Conservation (phyloP, 2,797 vertebrate species). For the Pangasius larnaudii region DNA sequence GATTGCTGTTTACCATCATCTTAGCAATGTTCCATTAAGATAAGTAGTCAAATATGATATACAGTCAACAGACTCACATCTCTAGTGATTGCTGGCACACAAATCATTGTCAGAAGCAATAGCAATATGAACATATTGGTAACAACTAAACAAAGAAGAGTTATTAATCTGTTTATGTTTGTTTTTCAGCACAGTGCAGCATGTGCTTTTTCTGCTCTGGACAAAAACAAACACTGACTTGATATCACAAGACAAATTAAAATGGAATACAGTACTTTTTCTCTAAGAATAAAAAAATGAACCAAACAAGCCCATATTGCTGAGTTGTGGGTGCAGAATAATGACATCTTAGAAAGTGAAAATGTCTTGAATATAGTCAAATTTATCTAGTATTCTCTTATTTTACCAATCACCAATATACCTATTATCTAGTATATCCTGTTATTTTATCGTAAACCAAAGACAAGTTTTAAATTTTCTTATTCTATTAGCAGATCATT, state of each 20-base stretch:
- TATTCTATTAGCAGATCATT: background rate
- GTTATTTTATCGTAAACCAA: background rate
- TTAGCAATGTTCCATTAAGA: slow-evolving; percentile 13
- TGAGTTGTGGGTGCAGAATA: background rate
- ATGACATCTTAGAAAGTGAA: background rate
- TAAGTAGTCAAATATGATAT: slow-evolving; percentile 17
- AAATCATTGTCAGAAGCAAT: background rate
- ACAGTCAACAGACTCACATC: slow-evolving; percentile 29
- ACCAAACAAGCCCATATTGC: background rate
- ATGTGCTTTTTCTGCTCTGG: background rate
- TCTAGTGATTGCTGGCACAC: slow-evolving; percentile 9
- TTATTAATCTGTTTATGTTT: slow-evolving; percentile 36
- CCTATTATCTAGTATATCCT: no score
- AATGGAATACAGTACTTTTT: background rate
- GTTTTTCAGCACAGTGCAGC: slow-evolving; percentile 16
- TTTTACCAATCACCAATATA: no score
- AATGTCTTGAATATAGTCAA: background rate
- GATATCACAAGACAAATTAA: slow-evolving; percentile 11
- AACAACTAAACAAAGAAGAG: slow-evolving; percentile 26
- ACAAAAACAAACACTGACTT: background rate
- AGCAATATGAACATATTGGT: background rate
- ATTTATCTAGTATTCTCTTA: background rate
- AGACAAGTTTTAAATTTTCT: background rate
- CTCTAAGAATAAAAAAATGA: background rate
- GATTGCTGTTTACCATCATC: slow-evolving; percentile 27